Evolutionary conservation across 2,797 vertebrate species (phyloP).

Genomic region (Lutjanus argentimaculatus): DNA sequence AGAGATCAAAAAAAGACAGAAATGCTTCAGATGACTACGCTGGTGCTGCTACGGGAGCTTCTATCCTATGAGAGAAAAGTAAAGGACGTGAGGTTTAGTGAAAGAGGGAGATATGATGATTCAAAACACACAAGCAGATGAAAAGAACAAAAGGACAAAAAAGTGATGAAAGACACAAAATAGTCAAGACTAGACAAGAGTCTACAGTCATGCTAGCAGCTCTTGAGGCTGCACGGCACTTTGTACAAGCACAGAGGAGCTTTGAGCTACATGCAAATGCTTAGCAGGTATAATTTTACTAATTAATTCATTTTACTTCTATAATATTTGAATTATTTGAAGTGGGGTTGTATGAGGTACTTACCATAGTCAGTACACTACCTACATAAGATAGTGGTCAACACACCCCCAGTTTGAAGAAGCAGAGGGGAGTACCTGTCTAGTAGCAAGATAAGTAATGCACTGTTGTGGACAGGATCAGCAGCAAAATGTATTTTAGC

Average conservation of each 20-base stretch:
- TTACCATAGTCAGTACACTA: no score
- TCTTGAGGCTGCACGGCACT: no score
- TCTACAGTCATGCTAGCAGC: background rate
- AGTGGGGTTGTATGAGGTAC: no score
- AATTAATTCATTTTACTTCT: no score
- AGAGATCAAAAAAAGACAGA: slow-evolving; percentile 45
- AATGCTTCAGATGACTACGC: slow-evolving; percentile 90
- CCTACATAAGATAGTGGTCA: no score
- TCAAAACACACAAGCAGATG: background rate
- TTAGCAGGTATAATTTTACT: background rate
- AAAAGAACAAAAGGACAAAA: background rate
- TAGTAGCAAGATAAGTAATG: no score
- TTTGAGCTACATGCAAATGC: background rate
- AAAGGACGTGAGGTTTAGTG: slow-evolving; percentile 43
- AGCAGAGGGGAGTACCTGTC: no score
- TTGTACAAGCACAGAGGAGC: background rate
- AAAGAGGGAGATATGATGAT: background rate
- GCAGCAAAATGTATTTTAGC: no score
- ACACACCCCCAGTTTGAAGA: no score
- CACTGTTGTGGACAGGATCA: no score
- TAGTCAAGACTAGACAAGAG: background rate
- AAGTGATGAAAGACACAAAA: background rate
- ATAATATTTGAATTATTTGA: no score
- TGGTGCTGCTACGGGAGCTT: slow-evolving; percentile 93
- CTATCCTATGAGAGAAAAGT: slow-evolving; percentile 86